Percentiles rank a stretch among this genome's conserved stretches.
Conservation (phyloP, 2,888 invertebrate genomes). For the Zelleria hepariella region DNA sequence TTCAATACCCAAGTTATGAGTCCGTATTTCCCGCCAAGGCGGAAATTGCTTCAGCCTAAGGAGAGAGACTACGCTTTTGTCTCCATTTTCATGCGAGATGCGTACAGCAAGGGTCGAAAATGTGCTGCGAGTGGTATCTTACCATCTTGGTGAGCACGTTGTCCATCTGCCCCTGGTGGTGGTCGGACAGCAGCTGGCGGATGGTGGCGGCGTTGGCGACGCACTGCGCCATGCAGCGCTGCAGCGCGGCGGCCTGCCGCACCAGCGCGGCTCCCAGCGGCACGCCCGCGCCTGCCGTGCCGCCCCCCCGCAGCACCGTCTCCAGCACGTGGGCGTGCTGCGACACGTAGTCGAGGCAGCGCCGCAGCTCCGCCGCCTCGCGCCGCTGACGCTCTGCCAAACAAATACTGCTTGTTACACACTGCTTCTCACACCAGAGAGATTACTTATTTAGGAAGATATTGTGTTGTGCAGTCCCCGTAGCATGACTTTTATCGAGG, state of each 20-base stretch:
- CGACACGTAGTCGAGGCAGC: conserved; percentile 82
- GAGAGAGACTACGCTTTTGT: too few relatives aligned
- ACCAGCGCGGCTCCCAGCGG: conserved; percentile 76
- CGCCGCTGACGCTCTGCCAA: conserved; percentile 53
- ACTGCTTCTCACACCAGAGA: neutral
- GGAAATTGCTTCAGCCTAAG: too few relatives aligned
- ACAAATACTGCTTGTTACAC: neutral
- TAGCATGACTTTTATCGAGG: too few relatives aligned
- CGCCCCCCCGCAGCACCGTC: conserved; percentile 84
- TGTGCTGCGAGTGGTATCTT: conserved; percentile 16
- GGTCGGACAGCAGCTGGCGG: conserved; percentile 50
- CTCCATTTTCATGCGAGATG: neutral
- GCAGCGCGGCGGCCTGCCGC: conserved; percentile 60
- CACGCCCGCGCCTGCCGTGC: conserved; percentile 83
- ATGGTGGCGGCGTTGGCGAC: conserved; percentile 60
- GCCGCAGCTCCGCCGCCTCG: conserved; percentile 57
- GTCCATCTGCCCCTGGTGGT: conserved; percentile 65
- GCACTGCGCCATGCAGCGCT: conserved; percentile 66
- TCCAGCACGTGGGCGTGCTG: conserved; percentile 89
- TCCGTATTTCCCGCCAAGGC: too few relatives aligned
- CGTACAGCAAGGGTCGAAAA: neutral
- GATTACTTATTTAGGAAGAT: too few relatives aligned
- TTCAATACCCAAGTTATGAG: too few relatives aligned
- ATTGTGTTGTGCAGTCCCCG: too few relatives aligned
- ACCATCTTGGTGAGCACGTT: conserved; percentile 66